These are phyloP conservation scores for Drosophila arizonae DNA, from an alignment of 1,140 invertebrate species.

Conservation along the genomic window DNA sequence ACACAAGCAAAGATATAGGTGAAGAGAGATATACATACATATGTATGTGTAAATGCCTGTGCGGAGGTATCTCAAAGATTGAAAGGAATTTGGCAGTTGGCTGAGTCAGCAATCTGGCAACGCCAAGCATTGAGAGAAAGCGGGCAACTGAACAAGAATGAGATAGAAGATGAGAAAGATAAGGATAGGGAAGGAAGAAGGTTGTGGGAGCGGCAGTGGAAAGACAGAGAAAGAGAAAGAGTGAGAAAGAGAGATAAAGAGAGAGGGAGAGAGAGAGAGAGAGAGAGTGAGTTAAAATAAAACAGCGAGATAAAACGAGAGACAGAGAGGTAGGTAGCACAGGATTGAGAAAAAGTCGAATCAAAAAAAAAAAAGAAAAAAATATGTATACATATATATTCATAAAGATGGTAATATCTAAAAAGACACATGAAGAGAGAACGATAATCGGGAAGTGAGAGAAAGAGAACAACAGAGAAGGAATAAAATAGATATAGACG, in stretches of 20 bases:
- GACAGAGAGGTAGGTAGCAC: background rate
- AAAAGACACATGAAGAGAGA: background rate
- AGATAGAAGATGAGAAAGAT: too few species aligned
- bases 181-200: too few species aligned
- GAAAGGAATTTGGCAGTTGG: slow-evolving; percentile 1
- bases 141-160: too few species aligned
- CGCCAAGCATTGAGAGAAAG: too few species aligned
- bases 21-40: slow-evolving; percentile 1
- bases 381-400: too few species aligned
- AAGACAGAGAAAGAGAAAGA: background rate
- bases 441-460: background rate
- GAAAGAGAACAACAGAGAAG: background rate
- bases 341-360: too few species aligned
- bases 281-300: background rate
- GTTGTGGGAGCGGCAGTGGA: too few species aligned
- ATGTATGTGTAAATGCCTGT: background rate
- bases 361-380: too few species aligned
- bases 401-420: too few species aligned
- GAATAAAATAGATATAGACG: background rate
- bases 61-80: background rate
- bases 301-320: too few species aligned
- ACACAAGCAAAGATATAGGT: slow-evolving; percentile 15
- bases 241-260: background rate
- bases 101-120: too few species aligned
- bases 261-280: background rate